Conservation (phyloP, 1,140 invertebrate genomes). For the Plutomurus gul region DNA sequence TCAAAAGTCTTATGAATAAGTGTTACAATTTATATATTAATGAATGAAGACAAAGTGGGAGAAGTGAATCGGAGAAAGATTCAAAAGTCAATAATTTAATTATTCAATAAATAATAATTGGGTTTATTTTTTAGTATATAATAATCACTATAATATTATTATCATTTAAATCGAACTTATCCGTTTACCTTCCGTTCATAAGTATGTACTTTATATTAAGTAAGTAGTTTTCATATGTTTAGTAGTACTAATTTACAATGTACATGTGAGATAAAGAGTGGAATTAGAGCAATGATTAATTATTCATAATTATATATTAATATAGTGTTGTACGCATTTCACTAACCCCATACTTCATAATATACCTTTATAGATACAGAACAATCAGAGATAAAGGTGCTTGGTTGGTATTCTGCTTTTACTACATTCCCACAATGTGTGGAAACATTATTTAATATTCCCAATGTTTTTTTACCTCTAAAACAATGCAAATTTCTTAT, state of each 20-base stretch:
- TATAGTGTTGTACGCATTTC: neutral
- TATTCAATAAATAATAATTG: constrained; percentile 15
- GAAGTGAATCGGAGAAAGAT: neutral
- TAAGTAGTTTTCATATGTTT: constrained; percentile 12
- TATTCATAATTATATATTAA: neutral
- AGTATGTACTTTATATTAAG: neutral
- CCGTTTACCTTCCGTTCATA: neutral
- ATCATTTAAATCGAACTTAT: neutral
- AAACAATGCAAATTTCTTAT: too few species aligned
- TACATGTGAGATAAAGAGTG: neutral
- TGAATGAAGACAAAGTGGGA: neutral
- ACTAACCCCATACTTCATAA: too few species aligned
- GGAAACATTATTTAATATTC: too few species aligned
- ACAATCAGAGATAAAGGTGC: too few species aligned
- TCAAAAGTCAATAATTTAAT: neutral
- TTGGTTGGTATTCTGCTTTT: too few species aligned
- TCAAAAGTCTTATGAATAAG: neutral
- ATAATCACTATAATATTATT: neutral
- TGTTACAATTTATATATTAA: neutral
- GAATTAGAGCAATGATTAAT: neutral
- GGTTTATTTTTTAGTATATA: constrained; percentile 16
- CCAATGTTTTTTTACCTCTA: too few species aligned
- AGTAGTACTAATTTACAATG: neutral
- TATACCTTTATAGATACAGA: too few species aligned
- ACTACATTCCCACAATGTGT: too few species aligned